phyloP scores from a whole-genome alignment of 2,797 vertebrate genomes.

The Cossypha caffra region DNA sequence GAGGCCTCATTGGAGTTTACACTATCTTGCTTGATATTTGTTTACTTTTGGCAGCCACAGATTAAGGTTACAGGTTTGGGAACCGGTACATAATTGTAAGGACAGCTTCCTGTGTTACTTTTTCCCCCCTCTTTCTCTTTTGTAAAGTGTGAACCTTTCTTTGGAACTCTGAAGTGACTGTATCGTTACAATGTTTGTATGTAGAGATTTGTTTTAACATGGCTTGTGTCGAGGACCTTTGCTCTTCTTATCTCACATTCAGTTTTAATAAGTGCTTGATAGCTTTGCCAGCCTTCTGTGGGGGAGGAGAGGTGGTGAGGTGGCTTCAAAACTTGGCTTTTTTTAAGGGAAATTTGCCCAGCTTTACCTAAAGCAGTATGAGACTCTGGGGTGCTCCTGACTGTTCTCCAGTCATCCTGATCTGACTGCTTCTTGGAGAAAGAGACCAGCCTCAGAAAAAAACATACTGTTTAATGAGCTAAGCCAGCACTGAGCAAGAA shows the following conservation, averaged over 20 bases:
- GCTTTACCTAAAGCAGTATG: conserved; percentile 6
- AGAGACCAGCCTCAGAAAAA: background rate
- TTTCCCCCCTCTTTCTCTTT: background rate
- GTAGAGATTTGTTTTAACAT: conserved; percentile 38
- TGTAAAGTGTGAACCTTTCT: conserved; percentile 51
- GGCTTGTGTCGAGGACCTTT: conserved; percentile 28
- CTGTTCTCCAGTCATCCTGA: background rate
- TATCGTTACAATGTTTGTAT: conserved; percentile 26
- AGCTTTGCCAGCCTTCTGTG: conserved; percentile 9
- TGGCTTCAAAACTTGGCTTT: background rate
- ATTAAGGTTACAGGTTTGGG: conserved; percentile 24
- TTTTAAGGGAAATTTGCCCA: background rate
- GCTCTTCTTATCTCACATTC: conserved; percentile 36
- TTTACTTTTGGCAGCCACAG: conserved; percentile 29
- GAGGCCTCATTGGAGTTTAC: conserved; percentile 14
- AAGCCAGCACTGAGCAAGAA: background rate
- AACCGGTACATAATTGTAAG: conserved; percentile 22
- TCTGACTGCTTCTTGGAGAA: conserved; percentile 27
- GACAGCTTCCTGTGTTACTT: conserved; percentile 13
- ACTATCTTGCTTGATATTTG: conserved; percentile 12
- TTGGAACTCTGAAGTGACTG: conserved; percentile 45
- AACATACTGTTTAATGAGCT: background rate
- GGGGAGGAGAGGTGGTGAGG: background rate
- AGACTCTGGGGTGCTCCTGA: background rate
- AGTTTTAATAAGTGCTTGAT: conserved; percentile 32